Percentiles rank a stretch among this genome's conserved stretches.
Conservation (phyloP, 2,888 invertebrate species). For the Crioceris asparagi region DNA sequence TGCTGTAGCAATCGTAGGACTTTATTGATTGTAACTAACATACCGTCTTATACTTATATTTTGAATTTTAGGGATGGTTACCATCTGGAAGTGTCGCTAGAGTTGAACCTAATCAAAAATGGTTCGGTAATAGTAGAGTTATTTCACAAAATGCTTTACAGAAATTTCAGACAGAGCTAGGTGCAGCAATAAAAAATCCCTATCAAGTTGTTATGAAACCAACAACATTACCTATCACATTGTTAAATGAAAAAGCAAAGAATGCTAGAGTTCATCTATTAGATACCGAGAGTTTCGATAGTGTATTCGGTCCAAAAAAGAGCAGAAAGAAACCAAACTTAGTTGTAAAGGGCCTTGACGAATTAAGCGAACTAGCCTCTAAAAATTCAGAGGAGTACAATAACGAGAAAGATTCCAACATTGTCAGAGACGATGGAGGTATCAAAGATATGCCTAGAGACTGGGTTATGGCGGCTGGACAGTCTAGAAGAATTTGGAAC, state of each 20-base stretch:
- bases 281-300: conserved; percentile 90
- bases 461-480: conserved; percentile 92
- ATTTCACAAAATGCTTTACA: conserved; percentile 85
- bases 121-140: conserved; percentile 98
- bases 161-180: conserved; percentile 89
- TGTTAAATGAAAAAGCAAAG: conserved; percentile 86
- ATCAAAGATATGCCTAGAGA: conserved; percentile 74
- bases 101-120: conserved; percentile 94
- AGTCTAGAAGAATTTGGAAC: conserved; percentile 97
- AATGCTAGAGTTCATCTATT: conserved; percentile 84
- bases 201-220: conserved; percentile 97
- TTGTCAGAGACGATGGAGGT: conserved; percentile 71
- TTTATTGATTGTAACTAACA: not conserved
- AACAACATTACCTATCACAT: conserved; percentile 84
- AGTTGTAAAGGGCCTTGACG: conserved; percentile 63
- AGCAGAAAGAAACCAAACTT: conserved; percentile 83
- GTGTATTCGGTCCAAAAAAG: conserved; percentile 92
- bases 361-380: conserved; percentile 62
- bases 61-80: conserved; percentile 50
- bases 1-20: no score
- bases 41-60: not conserved
- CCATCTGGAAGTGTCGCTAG: conserved; percentile 84
- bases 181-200: conserved; percentile 88
- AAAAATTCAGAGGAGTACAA: conserved; percentile 68
- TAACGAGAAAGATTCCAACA: conserved; percentile 70